phyloP scores from a whole-genome alignment of 2,797 vertebrate genomes.

The Cephalopachus bancanus region DNA sequence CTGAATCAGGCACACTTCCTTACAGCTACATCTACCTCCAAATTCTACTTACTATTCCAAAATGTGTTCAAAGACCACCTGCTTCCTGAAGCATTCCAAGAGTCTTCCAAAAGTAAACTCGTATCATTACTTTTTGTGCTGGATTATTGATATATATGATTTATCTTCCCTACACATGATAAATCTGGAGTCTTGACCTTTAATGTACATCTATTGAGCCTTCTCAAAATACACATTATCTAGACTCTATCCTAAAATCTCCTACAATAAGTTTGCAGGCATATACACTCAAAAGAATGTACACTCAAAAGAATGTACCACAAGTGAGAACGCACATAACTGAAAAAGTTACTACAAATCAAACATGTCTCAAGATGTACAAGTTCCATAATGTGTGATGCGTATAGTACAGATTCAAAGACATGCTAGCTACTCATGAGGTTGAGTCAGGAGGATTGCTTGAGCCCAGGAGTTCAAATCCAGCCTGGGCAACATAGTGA shows the following conservation, averaged over 20 bases:
- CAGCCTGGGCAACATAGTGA: not conserved
- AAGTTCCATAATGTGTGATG: not conserved
- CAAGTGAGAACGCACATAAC: not conserved
- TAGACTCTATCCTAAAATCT: not conserved
- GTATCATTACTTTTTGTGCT: not conserved
- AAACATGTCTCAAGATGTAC: not conserved
- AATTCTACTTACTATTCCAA: conserved; percentile 38
- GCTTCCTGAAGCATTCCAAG: not conserved
- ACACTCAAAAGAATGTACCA: not conserved
- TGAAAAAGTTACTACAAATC: conserved; percentile 3
- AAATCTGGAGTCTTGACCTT: conserved; percentile 10
- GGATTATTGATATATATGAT: not conserved
- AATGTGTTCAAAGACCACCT: not conserved
- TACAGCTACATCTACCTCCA: not conserved
- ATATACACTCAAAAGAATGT: not conserved
- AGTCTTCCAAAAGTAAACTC: not conserved
- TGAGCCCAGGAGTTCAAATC: not conserved
- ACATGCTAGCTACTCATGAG: not conserved
- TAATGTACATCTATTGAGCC: not conserved
- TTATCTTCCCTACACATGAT: not conserved
- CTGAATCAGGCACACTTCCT: not conserved
- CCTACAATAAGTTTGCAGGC: not conserved
- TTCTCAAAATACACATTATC: conserved; percentile 12
- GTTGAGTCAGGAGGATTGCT: not conserved
- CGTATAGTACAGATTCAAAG: conserved; percentile 18